Percentiles rank a stretch among this genome's conserved stretches.
phyloP scores from a whole-genome alignment of 2,888 invertebrate genomes.

The Sesia bembeciformis region DNA sequence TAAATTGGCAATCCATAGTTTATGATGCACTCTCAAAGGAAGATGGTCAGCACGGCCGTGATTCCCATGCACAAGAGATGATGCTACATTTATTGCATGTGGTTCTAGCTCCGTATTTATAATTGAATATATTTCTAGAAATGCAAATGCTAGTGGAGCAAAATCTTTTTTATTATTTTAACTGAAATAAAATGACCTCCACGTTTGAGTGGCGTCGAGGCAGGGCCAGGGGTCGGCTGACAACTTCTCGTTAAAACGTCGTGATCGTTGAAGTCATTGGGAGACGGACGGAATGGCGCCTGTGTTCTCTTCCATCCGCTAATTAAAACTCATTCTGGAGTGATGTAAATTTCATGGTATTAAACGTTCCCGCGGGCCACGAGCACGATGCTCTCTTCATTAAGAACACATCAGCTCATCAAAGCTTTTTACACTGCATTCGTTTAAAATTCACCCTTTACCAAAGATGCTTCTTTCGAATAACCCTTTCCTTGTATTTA shows the following conservation, averaged over 20 bases:
- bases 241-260: background rate
- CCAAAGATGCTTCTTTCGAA: no score
- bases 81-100: background rate
- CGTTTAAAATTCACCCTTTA: no score
- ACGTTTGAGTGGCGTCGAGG: no score
- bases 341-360: constrained; percentile 39
- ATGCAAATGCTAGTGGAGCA: background rate
- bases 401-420: constrained; percentile 41
- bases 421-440: constrained; percentile 18
- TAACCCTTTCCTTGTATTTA: no score
- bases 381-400: constrained; percentile 25
- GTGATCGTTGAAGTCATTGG: background rate
- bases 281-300: background rate
- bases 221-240: no score
- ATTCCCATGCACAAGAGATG: background rate
- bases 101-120: background rate
- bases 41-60: constrained; percentile 18
- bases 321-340: constrained; percentile 37
- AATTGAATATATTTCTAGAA: background rate
- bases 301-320: constrained; percentile 17
- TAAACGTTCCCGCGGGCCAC: constrained; percentile 27
- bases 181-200: no score
- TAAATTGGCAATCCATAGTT: constrained; percentile 67
- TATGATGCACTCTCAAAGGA: constrained; percentile 59
- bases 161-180: no score